Conservation (phyloP, 2,888 invertebrate species). For the Melanophora roralis region DNA sequence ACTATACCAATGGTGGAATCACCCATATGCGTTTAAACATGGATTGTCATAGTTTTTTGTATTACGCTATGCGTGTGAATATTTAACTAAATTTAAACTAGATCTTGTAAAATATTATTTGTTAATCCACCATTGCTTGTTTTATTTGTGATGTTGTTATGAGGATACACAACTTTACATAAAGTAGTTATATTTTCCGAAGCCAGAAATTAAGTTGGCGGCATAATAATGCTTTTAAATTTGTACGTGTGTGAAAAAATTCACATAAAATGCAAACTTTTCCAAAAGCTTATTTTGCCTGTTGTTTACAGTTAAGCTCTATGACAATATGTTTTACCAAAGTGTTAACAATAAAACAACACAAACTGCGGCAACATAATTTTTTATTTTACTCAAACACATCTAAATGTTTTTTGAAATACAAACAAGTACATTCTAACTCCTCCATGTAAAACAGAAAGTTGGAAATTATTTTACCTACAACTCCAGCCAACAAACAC, state of each 20-base stretch:
- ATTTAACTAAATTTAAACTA: constrained; percentile 34
- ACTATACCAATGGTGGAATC: no score
- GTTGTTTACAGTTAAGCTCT: constrained; percentile 9
- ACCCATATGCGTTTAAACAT: no score
- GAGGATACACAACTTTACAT: neutral
- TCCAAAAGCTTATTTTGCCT: neutral
- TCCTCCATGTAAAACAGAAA: no score
- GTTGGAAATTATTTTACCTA: constrained; percentile 35
- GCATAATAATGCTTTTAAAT: neutral
- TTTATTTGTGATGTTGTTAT: constrained; percentile 25
- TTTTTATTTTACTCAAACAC: neutral
- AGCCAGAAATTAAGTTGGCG: neutral
- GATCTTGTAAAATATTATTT: constrained; percentile 36
- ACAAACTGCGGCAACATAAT: neutral
- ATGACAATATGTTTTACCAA: constrained; percentile 40
- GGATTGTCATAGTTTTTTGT: constrained; percentile 22
- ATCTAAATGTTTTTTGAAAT: no score
- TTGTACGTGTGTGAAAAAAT: neutral
- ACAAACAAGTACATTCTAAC: neutral
- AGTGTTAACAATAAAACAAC: constrained; percentile 35
- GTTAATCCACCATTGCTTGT: constrained; percentile 45
- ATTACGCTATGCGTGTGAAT: constrained; percentile 1
- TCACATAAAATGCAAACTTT: constrained; percentile 28
- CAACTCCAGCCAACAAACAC: constrained; percentile 14
- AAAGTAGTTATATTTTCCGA: neutral